Percentiles rank a stretch among this genome's conserved stretches.
Conservation (phyloP, 1,140 invertebrate species). For the Tribolium castaneum region DNA sequence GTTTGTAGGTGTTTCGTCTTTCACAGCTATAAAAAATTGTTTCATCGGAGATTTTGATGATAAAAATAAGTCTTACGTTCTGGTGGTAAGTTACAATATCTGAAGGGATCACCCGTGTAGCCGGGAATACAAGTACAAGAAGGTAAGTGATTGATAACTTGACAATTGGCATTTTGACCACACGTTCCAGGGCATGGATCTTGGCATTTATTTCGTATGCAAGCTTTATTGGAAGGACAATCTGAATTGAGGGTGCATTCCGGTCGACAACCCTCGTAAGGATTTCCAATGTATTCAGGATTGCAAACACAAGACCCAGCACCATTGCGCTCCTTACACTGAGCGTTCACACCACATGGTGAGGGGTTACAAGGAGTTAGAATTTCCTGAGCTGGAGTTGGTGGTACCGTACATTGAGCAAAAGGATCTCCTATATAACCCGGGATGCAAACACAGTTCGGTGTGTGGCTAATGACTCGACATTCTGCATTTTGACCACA, state of each 20-base stretch:
- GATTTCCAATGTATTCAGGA: slow-evolving; percentile 72
- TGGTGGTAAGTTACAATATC: slow-evolving; percentile 61
- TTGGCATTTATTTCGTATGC: slow-evolving; percentile 78
- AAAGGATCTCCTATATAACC: slow-evolving; percentile 77
- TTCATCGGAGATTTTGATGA: background rate
- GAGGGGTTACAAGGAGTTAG: slow-evolving; percentile 73
- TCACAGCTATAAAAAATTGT: slow-evolving; percentile 67
- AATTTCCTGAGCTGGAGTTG: slow-evolving; percentile 51
- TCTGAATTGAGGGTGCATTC: slow-evolving; percentile 80
- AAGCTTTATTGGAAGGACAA: slow-evolving; percentile 78
- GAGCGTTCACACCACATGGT: slow-evolving; percentile 80
- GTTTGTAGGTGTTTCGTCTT: slow-evolving; percentile 64
- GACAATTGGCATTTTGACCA: slow-evolving; percentile 79
- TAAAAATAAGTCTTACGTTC: slow-evolving; percentile 51
- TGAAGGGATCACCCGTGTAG: slow-evolving; percentile 79
- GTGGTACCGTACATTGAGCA: slow-evolving; percentile 59
- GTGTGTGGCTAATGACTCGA: slow-evolving; percentile 70
- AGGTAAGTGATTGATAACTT: slow-evolving; percentile 79
- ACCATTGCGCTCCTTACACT: slow-evolving; percentile 74
- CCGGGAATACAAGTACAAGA: slow-evolving; percentile 76
- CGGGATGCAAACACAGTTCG: slow-evolving; percentile 70
- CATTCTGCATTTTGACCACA: slow-evolving; percentile 72
- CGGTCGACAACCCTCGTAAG: slow-evolving; percentile 77
- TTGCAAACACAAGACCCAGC: slow-evolving; percentile 76
- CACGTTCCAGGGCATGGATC: slow-evolving; percentile 84